phyloP scores from a whole-genome alignment of 2,113 vertebrate species.

The Crotalus viridis region DNA sequence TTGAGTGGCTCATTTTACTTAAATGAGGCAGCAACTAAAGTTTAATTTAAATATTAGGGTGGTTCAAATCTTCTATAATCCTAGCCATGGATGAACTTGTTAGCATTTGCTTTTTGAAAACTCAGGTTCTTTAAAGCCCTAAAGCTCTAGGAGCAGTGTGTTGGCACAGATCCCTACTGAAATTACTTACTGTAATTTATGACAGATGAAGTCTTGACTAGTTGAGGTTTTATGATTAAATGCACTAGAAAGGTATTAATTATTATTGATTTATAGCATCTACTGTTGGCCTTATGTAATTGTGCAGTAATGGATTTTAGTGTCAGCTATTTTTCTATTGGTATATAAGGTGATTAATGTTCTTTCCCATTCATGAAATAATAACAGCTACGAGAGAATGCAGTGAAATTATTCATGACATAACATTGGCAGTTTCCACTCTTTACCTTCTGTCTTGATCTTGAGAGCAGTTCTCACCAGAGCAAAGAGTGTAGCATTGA shows the following conservation, averaged over 20 bases:
- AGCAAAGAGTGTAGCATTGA: conserved; percentile 95
- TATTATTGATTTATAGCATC: conserved; percentile 16
- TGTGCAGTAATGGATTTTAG: conserved; percentile 21
- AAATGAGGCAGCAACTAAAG: not conserved
- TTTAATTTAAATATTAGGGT: not conserved
- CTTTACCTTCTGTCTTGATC: conserved; percentile 96
- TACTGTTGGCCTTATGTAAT: not conserved
- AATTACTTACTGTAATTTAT: not conserved
- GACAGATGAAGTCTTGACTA: conserved; percentile 6
- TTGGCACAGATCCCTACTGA: not conserved
- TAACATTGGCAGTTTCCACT: not conserved
- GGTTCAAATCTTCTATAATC: not conserved
- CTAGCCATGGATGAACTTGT: not conserved
- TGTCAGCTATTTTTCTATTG: conserved; percentile 3
- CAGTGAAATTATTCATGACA: not conserved
- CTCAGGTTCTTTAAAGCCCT: not conserved
- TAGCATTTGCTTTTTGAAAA: not conserved
- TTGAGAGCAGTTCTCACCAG: conserved; percentile 95
- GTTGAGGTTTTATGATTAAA: conserved; percentile 4
- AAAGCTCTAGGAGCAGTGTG: not conserved
- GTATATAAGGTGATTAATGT: conserved; percentile 16
- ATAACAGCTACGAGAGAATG: not conserved
- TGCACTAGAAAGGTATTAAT: conserved; percentile 3
- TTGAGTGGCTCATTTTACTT: not conserved
- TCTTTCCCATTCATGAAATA: conserved; percentile 11